Evolutionary conservation across 2,797 vertebrate species (phyloP).

Genomic region (Pterois miles): DNA sequence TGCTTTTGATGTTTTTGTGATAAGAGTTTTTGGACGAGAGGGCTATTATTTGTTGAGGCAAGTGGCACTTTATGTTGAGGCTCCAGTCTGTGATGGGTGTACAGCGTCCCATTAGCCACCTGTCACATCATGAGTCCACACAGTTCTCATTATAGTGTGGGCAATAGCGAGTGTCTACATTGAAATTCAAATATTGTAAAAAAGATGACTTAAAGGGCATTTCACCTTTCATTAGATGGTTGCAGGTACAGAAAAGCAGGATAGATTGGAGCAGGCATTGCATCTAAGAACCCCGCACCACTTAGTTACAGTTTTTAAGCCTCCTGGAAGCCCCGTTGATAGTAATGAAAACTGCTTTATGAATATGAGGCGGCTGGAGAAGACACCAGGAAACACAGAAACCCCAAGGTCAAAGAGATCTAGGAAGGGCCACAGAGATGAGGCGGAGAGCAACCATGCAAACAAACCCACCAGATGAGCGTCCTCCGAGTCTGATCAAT

Average conservation of each 20-base stretch:
- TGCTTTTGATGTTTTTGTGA: slow-evolving; percentile 35
- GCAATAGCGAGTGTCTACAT: slow-evolving; percentile 12
- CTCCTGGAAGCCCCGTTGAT: slow-evolving; percentile 11
- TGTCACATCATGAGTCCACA: slow-evolving; percentile 51
- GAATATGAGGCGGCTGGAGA: slow-evolving; percentile 5
- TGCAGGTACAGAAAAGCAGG: background rate
- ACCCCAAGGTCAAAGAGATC: slow-evolving; percentile 47
- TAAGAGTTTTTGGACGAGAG: slow-evolving; percentile 31
- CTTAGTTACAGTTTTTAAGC: slow-evolving; percentile 7
- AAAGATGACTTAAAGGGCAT: slow-evolving; percentile 10
- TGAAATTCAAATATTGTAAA: slow-evolving; percentile 19
- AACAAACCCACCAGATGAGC: slow-evolving; percentile 51
- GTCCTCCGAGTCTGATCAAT: slow-evolving; percentile 58
- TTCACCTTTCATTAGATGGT: slow-evolving; percentile 15
- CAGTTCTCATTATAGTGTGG: slow-evolving; percentile 39
- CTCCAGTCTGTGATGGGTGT: slow-evolving; percentile 30
- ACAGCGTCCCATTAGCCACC: slow-evolving; percentile 66
- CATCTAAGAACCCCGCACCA: background rate
- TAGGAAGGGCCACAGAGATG: slow-evolving; percentile 2
- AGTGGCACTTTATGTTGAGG: slow-evolving; percentile 47
- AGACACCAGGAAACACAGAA: background rate
- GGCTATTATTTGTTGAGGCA: slow-evolving; percentile 51
- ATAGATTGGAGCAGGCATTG: slow-evolving; percentile 6
- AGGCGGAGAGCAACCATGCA: slow-evolving; percentile 34
- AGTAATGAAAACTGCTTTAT: slow-evolving; percentile 31